Evolutionary conservation across 1,140 invertebrate species (phyloP).

Genomic region (Diuraphis noxia): DNA sequence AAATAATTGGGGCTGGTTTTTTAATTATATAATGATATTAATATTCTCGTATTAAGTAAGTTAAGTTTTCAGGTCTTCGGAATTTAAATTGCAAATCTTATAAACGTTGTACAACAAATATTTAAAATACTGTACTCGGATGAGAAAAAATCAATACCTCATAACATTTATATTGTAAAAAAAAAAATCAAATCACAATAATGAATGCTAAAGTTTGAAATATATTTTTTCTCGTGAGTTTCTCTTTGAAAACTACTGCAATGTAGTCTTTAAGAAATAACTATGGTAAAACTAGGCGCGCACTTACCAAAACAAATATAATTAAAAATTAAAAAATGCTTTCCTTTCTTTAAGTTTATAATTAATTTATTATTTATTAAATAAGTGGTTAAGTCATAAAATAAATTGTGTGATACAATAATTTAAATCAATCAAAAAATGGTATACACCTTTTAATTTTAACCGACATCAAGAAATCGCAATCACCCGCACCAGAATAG

Average conservation of each 20-base stretch:
- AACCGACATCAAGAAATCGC: neutral
- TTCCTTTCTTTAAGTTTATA: neutral
- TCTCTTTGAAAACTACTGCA: neutral
- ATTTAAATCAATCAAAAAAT: too few relatives aligned
- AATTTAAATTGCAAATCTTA: neutral
- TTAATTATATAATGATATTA: neutral
- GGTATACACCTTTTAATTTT: neutral
- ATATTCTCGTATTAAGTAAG: neutral
- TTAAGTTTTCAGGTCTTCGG: neutral
- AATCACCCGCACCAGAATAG: neutral
- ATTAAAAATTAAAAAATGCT: neutral
- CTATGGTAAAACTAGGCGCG: neutral
- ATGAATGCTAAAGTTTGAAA: neutral
- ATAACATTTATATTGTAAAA: neutral
- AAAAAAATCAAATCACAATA: neutral
- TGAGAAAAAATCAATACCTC: neutral
- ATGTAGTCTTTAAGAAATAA: neutral
- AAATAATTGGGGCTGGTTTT: neutral
- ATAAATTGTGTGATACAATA: too few relatives aligned
- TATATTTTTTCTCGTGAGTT: neutral
- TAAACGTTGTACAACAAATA: neutral
- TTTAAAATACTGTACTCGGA: neutral
- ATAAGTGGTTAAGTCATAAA: neutral
- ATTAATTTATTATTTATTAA: too few relatives aligned
- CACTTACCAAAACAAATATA: neutral